These are phyloP conservation scores for Ovibos moschatus DNA, from an alignment of 2,113 vertebrate genomes.

Conservation along the genomic window DNA sequence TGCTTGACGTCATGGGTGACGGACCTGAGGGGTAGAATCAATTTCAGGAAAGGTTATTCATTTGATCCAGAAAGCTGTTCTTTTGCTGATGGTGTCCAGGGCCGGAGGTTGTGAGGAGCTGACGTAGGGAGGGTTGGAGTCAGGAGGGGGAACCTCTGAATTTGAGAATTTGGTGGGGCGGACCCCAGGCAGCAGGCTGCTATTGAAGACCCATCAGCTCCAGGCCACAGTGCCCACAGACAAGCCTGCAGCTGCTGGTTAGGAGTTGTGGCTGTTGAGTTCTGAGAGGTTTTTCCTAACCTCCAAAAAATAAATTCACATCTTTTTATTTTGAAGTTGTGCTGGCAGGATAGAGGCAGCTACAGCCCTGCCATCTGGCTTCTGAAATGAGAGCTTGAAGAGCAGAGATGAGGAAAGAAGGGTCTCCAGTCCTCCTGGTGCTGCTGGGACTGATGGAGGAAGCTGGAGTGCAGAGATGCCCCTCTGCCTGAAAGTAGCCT, in stretches of 20 bases:
- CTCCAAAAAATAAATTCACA: background rate
- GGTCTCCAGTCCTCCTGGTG: too few relatives aligned
- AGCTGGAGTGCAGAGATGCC: background rate
- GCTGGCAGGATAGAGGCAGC: background rate
- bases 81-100: background rate
- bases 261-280: background rate
- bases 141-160: background rate
- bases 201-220: background rate
- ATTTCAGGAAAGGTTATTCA: background rate
- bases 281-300: background rate
- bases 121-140: background rate
- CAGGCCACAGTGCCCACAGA: background rate
- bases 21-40: background rate
- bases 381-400: background rate
- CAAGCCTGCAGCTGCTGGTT: background rate
- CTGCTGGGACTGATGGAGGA: background rate
- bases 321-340: background rate
- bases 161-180: background rate
- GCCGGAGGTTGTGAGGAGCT: accelerated
- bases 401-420: background rate
- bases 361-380: background rate
- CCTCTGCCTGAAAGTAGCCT: background rate
- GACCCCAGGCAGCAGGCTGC: background rate
- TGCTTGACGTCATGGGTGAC: background rate
- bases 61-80: background rate